phyloP scores from a whole-genome alignment of 2,888 invertebrate genomes.

The Sesia bembeciformis region DNA sequence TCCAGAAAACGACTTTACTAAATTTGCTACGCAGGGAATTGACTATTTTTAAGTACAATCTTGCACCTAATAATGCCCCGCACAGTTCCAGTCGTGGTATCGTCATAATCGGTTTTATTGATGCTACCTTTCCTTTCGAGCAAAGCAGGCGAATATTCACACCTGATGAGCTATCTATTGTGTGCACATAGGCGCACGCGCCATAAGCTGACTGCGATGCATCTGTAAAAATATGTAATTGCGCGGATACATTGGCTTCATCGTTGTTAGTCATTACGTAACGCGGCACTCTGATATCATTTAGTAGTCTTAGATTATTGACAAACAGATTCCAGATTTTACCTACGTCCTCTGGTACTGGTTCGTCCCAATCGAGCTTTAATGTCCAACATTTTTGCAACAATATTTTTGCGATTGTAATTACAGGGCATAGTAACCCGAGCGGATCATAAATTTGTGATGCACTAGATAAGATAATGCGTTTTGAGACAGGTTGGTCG shows the following conservation, averaged over 20 bases:
- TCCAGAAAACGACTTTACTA: conserved; percentile 11
- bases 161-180: not conserved
- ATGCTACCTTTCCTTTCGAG: conserved; percentile 14
- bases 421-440: conserved; percentile 11
- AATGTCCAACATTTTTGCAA: conserved; percentile 16
- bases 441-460: conserved; percentile 17
- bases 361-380: conserved; percentile 17
- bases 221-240: conserved; percentile 16
- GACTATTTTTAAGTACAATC: conserved; percentile 10
- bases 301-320: conserved; percentile 1
- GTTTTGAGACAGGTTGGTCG: conserved; percentile 11
- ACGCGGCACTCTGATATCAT: conserved; percentile 7
- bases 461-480: conserved; percentile 11
- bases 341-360: conserved; percentile 7
- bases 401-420: conserved; percentile 14
- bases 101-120: conserved; percentile 9
- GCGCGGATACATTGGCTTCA: not conserved
- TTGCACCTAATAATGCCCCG: conserved; percentile 14
- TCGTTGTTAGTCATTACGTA: conserved; percentile 4
- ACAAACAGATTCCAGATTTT: conserved; percentile 6
- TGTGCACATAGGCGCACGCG: conserved; percentile 14
- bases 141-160: conserved; percentile 6
- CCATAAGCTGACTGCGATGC: conserved; percentile 12
- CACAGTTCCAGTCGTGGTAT: conserved; percentile 21
- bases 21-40: conserved; percentile 8